Base-by-base conservation (phyloP, 2,888 invertebrate species). In the Athalia circularis region DNA sequence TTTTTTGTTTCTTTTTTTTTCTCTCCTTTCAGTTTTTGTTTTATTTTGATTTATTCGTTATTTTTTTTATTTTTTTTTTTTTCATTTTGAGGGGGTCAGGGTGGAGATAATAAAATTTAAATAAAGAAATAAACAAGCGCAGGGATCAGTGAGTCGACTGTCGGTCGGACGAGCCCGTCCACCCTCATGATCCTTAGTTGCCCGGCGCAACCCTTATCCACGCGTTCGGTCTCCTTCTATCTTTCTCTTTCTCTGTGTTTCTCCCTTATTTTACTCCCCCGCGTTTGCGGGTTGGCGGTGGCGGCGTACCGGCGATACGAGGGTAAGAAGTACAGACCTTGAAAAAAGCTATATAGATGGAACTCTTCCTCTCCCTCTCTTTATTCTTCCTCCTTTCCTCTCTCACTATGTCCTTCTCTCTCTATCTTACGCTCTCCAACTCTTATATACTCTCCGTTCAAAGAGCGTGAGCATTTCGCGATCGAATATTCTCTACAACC, bases 91-190 rank as follows among this genome's bases (percentile, higher is more conserved):
- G 29, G 62, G 29, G 6, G 5, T 52, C 48, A 29, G 11, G 48
- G 45, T 47, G 15, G 6, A 79, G 80, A 80, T 88, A 89, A 90
- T 89, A 89, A 89, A 89, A 90, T 90, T 90, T 88, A 88, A 89
- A 90, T 88, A 87, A 84, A 85, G 86, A 84, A 85, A 83, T 47
- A 72, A 72, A 72, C 61, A 72, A 72, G 81, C 81, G 79, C 75
- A 79, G 64, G 80, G 79, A 78, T 74, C 78, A 80, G 80, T 76
- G 80, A 79, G 78, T 43, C 67, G 57, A 79, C 78, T 82, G 50
- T 79, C 61, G 76, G 78, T 68, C 57, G 79, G 77, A 68, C 81
- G 79, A 79, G n/a, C 72, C 43, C 29, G 9, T 11, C 43, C 57
- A 80, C 83, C 82, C 85, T 83, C 82, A 2, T 29, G 29, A 77